Base-by-base conservation (phyloP, 1,140 invertebrate genomes). In the Drosophila santomea region DNA sequence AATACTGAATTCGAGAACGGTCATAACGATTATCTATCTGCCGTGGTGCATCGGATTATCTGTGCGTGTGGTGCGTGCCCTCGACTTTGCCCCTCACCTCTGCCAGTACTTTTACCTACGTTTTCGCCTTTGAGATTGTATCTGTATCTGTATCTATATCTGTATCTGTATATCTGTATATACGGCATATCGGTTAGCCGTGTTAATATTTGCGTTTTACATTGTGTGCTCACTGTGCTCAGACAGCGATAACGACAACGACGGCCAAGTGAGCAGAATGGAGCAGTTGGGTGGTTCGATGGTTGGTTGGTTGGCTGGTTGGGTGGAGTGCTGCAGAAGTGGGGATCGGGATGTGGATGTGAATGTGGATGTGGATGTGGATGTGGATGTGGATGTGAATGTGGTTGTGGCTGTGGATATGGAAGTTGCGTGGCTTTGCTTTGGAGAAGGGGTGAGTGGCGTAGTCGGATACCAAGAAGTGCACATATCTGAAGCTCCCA, bases 161-260 rank as follows among this genome's bases (percentile, higher is more conserved):
- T 64, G 47, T 58, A 17, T 59, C 63, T 39, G 45, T 60, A 48
- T 25, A 43, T 62, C 38, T 47, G 54, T 44, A 57, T 69, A 48
- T 73, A 79, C 77, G 81, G 81, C 80, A 78, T 73, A 81, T 81
- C 79, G 77, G 58, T 72, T 80, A 80, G 67, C 57, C 81, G 80
- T 84, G 81, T 84, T 84, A 84, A 84, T 84, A 84, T 85, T 84
- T 84, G 81, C 77, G 81, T 84, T 85, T 85, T 84, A 85, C 81
- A 83, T 85, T 84, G 81, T 84, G 78, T 84, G 78, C 77, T 56
- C 60, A 59, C 77, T 85, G 81, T 60, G 77, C 81, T 80, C 67
- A 69, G 62, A 57, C 71, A 71, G 68, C 39, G 56, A 66, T 60
- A 66, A 63, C 62, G 62, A 48, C 44, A 62, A 60, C 57, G 56